Evolutionary conservation across 35 echinoderm and acorn worm species (phyloP), one percentile per base, ranked within the genome.

Genomic region (Patiria miniata): DNA sequence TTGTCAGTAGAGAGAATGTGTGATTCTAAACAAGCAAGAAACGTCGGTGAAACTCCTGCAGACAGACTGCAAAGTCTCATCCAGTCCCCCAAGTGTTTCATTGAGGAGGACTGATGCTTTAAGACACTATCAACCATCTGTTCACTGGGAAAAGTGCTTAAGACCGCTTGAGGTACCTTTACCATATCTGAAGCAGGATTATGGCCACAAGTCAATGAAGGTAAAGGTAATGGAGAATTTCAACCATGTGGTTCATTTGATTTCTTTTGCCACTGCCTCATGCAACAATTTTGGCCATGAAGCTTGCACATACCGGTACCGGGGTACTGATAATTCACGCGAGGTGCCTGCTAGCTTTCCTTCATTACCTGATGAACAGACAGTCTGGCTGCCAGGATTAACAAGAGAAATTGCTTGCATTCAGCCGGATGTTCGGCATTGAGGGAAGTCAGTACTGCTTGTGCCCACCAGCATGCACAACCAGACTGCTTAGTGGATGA

Each of bases 11-110:
- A 68, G 23, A 68, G 60, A 33, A 68, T 68, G 60, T 22, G n/a
- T 68, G 60, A 68, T n/a, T 17, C 60, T 8, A 68, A 68, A 26
- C 60, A n/a, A 68, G 60, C 60, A 22, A 68, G 60, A n/a, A n/a
- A 22, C 8, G 60, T 12, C 8, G 60, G 22, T 1, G 60, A 22
- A 22, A 68, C 60, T n/a, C n/a, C 60, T 26, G 8, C 16, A 68
- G 60, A 68, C 21, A 68, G 3, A 68, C 32, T 68, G 16, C 15
- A 68, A 33, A n/a, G 60, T 28, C 60, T 68, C 23, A n/a, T 68
- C 8, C 60, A 68, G 23, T 68, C 15, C 23, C 54, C 23, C 54
- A 57, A 22, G 54, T 18, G 23, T 57, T 57, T 57, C 54, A 57
- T 22, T 18, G 54, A 22, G 23, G 54, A 1, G 54, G 54, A 1